Evolutionary conservation across 2,797 vertebrate genomes (phyloP), one percentile per base, ranked within the genome.

Genomic region (Melanotaenia boesemani): DNA sequence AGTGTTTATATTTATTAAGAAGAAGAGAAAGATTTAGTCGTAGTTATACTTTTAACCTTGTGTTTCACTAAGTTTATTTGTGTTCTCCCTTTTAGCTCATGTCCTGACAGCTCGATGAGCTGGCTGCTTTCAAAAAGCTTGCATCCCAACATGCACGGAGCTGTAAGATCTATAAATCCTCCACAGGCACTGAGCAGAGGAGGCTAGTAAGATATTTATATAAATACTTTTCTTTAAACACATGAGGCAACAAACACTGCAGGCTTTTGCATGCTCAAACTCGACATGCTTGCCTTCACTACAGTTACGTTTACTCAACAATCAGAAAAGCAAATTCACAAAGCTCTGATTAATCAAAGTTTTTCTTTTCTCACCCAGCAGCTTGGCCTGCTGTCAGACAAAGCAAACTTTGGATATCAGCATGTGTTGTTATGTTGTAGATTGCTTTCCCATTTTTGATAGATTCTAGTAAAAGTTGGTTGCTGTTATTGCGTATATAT

Each of bases 51-150:
- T n/a, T 13, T n/a, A 44, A 44, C 46, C 4, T 48, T 13, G 6
- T 48, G 28, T 59, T 59, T 48, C 37, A 62, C 37, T 64, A 18
- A 80, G 60, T 48, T 24, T 24, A 28, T n/a, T 59, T 66, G 30
- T 71, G 52, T 58, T 28, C 36, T 55, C 52, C 63, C 22, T 52
- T 63, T 71, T 71, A 39, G 73, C 63, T 74, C 73, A 68, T 63
- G 77, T 55, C 69, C 67, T 0, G 66, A 74, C 63, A 82, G 55
- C 70, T n/a, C 2, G 50, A 74, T 67, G 72, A 77, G 77, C 72
- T 64, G n/a, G 65, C 64, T 61, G 13, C 72, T 37, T 75, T 72
- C 63, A 74, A 76, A 78, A 71, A 66, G 61, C 74, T 46, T 66
- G 63, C 15, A 34, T 34, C 75, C 63, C 50, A 58, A 83, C 68